A percentile compares a stretch with the other conserved stretches of the same genome.
Evolutionary conservation across 2,113 vertebrate species (phyloP).

Genomic region (Dicaeum eximium): DNA sequence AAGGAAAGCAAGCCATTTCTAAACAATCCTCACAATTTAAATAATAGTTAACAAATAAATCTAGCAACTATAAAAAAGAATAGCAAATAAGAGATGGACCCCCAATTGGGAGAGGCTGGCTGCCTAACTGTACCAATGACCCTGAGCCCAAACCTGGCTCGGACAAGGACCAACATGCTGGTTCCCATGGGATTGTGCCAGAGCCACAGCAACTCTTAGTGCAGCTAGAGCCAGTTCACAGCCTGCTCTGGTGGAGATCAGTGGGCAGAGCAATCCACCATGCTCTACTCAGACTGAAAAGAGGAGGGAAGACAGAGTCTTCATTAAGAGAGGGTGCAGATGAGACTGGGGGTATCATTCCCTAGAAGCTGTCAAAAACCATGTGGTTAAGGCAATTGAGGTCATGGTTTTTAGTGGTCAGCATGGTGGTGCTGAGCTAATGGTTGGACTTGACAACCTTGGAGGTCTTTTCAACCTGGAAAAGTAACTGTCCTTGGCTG

Average conservation of each 20-base stretch:
- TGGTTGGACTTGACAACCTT: neutral
- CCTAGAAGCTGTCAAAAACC: neutral
- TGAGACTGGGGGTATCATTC: neutral
- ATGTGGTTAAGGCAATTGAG: neutral
- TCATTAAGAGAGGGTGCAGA: accelerated
- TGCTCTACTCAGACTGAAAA: neutral
- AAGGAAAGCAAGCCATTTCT: slow-evolving; percentile 17
- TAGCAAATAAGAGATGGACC: neutral
- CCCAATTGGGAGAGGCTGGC: neutral
- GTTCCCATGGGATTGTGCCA: neutral
- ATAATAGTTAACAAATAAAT: slow-evolving; percentile 61
- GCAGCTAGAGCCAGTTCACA: neutral
- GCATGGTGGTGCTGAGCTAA: neutral
- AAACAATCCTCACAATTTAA: slow-evolving; percentile 40
- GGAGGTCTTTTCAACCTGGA: neutral
- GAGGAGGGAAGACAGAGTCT: neutral
- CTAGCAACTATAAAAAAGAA: neutral
- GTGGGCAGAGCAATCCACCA: neutral
- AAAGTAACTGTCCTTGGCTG: neutral
- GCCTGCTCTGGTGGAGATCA: neutral
- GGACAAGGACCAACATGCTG: neutral
- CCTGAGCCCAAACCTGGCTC: neutral
- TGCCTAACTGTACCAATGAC: neutral
- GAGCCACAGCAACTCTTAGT: neutral
- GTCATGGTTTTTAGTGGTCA: neutral